phyloP scores from a whole-genome alignment of 2,888 invertebrate species.

The Clanis bilineata region DNA sequence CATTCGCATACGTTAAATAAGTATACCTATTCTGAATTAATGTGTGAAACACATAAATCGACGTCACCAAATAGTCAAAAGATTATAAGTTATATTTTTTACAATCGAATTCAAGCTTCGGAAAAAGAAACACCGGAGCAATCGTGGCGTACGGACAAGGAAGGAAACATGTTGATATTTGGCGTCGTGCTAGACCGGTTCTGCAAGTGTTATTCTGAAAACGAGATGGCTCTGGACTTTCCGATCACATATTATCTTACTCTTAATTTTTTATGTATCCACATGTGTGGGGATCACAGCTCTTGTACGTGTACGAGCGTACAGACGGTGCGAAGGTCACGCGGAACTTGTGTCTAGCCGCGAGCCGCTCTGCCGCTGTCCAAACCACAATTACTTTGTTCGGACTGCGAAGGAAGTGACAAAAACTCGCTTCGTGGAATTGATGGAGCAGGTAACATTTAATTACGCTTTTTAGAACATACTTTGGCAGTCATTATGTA shows the following conservation, averaged over 20 bases:
- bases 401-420: conserved; percentile 59
- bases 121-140: neutral
- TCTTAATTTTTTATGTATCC: conserved; percentile 39
- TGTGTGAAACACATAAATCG: neutral
- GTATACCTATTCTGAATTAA: neutral
- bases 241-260: conserved; percentile 62
- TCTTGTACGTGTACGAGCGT: conserved; percentile 56
- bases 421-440: conserved; percentile 50
- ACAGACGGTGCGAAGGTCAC: conserved; percentile 69
- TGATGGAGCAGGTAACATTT: conserved; percentile 47
- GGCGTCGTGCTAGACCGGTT: conserved; percentile 70
- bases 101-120: neutral
- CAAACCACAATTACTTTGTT: conserved; percentile 49
- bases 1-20: neutral
- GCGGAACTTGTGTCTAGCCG: conserved; percentile 61
- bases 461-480: conserved; percentile 21
- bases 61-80: neutral
- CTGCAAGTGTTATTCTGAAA: conserved; percentile 79
- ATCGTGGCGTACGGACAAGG: conserved; percentile 48
- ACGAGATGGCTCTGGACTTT: conserved; percentile 77
- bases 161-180: conserved; percentile 80
- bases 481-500: neutral
- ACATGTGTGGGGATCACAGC: conserved; percentile 47
- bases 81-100: neutral
- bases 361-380: neutral